phyloP scores from a whole-genome alignment of 2,888 invertebrate genomes.

The Cephus nigrinus region DNA sequence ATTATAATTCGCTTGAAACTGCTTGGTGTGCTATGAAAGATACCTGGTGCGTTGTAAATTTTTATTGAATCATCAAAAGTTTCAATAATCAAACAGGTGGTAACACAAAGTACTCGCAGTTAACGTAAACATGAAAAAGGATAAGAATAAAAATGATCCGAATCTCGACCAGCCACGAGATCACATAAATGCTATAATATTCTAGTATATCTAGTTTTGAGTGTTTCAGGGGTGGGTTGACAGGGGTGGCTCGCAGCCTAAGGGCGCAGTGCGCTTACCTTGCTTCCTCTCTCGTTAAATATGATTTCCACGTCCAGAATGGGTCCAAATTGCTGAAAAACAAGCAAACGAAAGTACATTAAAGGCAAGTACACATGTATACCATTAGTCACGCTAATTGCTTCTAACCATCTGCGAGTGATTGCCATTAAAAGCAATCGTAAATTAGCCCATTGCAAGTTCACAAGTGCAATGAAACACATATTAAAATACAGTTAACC shows the following conservation, averaged over 20 bases:
- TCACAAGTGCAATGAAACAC: background rate
- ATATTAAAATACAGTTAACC: background rate
- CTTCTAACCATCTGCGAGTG: background rate
- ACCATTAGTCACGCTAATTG: background rate
- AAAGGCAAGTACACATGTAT: conserved; percentile 2
- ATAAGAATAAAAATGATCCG: background rate
- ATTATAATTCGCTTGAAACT: no score
- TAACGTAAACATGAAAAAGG: background rate
- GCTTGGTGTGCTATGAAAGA: background rate
- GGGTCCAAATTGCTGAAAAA: conserved; percentile 95
- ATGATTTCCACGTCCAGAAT: conserved; percentile 99
- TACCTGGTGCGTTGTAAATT: background rate
- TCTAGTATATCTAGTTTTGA: conserved; percentile 9
- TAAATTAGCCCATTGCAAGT: background rate
- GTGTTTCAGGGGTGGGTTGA: conserved; percentile 42
- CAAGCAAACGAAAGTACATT: conserved; percentile 55
- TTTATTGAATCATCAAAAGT: background rate
- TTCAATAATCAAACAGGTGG: no score
- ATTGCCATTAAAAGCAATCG: background rate
- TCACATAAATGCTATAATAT: background rate
- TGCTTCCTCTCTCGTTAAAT: conserved; percentile 99
- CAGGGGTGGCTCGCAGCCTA: conserved; percentile 49
- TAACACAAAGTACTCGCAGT: no score
- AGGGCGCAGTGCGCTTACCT: conserved; percentile 79
- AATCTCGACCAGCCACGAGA: background rate